These are phyloP conservation scores for Gadopsis marmoratus DNA, from an alignment of 2,797 vertebrate genomes.

Conservation along the genomic window DNA sequence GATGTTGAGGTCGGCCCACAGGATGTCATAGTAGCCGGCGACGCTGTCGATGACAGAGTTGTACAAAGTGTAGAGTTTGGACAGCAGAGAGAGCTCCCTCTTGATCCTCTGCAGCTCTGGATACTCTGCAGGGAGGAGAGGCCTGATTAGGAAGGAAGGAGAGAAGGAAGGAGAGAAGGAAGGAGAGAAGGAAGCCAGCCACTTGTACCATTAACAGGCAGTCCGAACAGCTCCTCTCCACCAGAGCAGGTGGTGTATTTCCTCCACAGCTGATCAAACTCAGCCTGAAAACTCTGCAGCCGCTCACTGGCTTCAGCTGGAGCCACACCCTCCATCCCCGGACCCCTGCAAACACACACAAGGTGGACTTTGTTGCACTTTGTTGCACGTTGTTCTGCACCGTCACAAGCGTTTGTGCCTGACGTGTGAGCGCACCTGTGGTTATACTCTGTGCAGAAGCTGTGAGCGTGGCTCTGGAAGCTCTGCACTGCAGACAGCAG, in stretches of 20 bases:
- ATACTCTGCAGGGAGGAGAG: conserved; percentile 77
- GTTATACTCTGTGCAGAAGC: conserved; percentile 85
- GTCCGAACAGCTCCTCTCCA: conserved; percentile 90
- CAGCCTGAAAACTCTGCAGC: conserved; percentile 87
- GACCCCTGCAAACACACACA: conserved; percentile 78
- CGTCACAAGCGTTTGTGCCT: accelerated
- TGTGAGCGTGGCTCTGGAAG: conserved; percentile 77
- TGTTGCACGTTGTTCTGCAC: accelerated
- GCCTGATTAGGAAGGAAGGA: not conserved
- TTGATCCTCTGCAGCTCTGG: conserved; percentile 88
- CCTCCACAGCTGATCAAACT: conserved; percentile 89
- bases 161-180: too few relatives aligned
- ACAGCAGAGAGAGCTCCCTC: conserved; percentile 85
- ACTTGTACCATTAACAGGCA: conserved; percentile 82
- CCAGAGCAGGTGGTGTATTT: conserved; percentile 84
- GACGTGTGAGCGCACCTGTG: conserved; percentile 71
- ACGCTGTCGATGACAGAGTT: conserved; percentile 83
- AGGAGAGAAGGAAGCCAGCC: too few relatives aligned
- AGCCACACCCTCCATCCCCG: conserved; percentile 78
- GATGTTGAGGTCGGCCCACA: conserved; percentile 87
- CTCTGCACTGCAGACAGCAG: conserved; percentile 80
- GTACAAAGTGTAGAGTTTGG: conserved; percentile 88
- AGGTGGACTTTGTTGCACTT: not conserved
- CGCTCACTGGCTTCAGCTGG: conserved; percentile 87
- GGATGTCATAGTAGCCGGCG: conserved; percentile 82